Evolutionary conservation across 2,113 vertebrate species (phyloP).

Genomic region (Dromas ardeola): DNA sequence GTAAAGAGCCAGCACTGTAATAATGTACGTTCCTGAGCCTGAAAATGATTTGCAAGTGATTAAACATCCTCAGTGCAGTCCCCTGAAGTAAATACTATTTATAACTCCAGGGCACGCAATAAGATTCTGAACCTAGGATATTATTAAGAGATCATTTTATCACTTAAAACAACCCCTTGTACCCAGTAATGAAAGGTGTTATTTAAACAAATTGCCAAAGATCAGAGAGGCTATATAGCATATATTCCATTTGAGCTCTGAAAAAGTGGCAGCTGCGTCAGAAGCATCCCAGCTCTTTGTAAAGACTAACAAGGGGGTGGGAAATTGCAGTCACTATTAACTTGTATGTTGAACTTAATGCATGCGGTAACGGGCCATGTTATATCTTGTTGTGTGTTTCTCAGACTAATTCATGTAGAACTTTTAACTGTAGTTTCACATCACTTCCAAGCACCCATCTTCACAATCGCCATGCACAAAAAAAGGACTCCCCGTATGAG

Average conservation of each 20-base stretch:
- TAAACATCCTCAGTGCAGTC: not conserved
- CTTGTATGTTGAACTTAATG: not conserved
- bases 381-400: not conserved
- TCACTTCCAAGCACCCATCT: not conserved
- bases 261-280: not conserved
- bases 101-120: not conserved
- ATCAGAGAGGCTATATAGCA: not conserved
- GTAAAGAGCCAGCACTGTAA: not conserved
- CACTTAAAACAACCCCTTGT: not conserved
- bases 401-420: not conserved
- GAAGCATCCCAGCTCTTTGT: not conserved
- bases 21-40: not conserved
- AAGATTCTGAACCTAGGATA: not conserved
- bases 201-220: not conserved
- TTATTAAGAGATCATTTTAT: not conserved
- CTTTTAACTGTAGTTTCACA: not conserved
- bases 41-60: not conserved
- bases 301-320: not conserved
- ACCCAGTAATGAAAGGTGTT: not conserved
- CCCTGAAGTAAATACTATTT: not conserved
- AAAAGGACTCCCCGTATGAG: not conserved
- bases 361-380: not conserved
- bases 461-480: accelerated
- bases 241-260: not conserved
- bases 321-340: not conserved